Base-by-base conservation (phyloP, 2,888 invertebrate genomes). In the Brenthis daphne region DNA sequence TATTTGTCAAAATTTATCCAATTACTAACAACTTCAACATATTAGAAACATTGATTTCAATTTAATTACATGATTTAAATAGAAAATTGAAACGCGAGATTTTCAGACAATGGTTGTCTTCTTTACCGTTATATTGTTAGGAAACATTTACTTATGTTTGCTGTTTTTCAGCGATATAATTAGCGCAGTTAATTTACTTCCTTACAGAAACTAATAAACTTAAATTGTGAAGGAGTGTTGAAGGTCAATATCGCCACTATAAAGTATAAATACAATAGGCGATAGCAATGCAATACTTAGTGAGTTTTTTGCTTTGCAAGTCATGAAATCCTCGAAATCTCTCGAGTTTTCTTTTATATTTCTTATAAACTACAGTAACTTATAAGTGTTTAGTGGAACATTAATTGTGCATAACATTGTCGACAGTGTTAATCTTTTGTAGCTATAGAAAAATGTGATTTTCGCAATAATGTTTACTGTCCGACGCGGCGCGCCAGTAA, bases 221-320 rank as follows among this genome's bases (percentile, higher is more conserved):
- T 61, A 50, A 56, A 63, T 65, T 57, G 37, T 57, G 24, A 56
- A 56, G 55, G 54, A 54, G 37, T 43, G 20, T 24, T 14, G 64
- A 71, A 71, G 71, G 71, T 69, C 64, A 69, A 56, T 60, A 65
- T 60, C 69, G 66, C 48, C 24, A 47, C 55, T 53, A 64, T 50
- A 20, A 20, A 20, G 20, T 20, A 20, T 20, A 29, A 47, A 33
- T 29, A 24, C 58, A n/a, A 60, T 29, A 50, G 12, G 20, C 58
- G 24, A 60, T 29, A 50, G n/a, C 13, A 60, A 24, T 11, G 29
- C 48, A 29, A 24, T 50, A 20, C 20, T 20, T 20, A 50, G 2
- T 50, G 48, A 11, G n/a, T 60, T 48, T 50, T 60, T 48, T n/a
- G 12, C 37, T 43, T 43, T 29, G 14, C n/a, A 12, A 29, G 29